A percentile compares a stretch with the other conserved stretches of the same genome.
phyloP scores from a whole-genome alignment of 2,113 vertebrate species.

The Oreochromis tanganicae region DNA sequence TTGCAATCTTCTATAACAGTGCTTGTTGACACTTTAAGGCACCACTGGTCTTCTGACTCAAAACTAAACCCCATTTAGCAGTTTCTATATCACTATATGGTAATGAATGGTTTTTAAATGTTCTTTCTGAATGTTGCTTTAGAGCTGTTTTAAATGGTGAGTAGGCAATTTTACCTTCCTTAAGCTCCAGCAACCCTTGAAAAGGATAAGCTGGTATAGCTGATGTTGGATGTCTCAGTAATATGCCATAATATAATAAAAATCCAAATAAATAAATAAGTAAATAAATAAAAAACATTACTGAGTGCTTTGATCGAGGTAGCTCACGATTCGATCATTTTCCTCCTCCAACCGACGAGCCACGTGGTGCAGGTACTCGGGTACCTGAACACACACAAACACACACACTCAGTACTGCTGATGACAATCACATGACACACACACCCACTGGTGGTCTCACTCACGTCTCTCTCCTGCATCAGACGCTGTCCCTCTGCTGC shows the following conservation, averaged over 20 bases:
- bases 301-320: conserved; percentile 85
- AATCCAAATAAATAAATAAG: background rate
- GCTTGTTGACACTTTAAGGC: background rate
- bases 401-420: background rate
- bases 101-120: background rate
- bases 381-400: conserved; percentile 37
- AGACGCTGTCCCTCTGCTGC: conserved; percentile 94
- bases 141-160: background rate
- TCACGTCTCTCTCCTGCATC: conserved; percentile 98
- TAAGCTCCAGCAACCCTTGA: background rate
- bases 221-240: background rate
- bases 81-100: background rate
- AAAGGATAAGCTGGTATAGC: background rate
- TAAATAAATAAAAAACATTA: conserved; percentile 55
- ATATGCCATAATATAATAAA: background rate
- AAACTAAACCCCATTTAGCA: background rate
- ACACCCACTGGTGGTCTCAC: background rate
- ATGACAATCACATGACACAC: background rate
- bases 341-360: conserved; percentile 97
- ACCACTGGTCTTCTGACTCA: background rate
- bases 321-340: conserved; percentile 94
- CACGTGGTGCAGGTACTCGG: conserved; percentile 91
- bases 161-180: background rate
- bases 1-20: background rate
- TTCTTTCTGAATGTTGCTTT: background rate